Percentiles rank a stretch among this genome's conserved stretches.
These are phyloP conservation scores for Anagyrus pseudococci DNA, from an alignment of 2,888 invertebrate genomes.

Conservation along the genomic window DNA sequence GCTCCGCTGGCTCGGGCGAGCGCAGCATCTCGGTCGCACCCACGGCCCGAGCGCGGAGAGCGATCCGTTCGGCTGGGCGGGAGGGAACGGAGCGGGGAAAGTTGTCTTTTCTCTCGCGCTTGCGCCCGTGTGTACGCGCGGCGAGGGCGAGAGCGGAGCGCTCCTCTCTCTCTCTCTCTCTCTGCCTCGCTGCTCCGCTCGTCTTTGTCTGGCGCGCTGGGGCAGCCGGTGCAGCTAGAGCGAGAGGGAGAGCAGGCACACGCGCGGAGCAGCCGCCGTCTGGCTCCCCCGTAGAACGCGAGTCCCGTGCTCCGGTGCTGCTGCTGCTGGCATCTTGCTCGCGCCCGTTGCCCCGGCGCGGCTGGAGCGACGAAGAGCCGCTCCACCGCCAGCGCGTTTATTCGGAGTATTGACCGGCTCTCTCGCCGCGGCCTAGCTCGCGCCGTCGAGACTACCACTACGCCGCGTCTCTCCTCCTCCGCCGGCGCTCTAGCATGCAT, in stretches of 20 bases:
- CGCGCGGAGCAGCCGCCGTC: too few relatives aligned
- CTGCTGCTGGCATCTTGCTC: too few relatives aligned
- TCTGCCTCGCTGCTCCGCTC: not conserved
- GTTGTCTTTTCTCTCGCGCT: too few relatives aligned
- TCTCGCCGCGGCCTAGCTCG: not conserved
- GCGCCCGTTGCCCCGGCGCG: too few relatives aligned
- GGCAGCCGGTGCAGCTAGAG: not conserved
- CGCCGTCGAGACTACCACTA: not conserved
- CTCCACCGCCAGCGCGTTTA: slow-evolving; percentile 15
- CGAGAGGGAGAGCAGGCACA: slow-evolving; percentile 3
- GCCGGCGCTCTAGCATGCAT: not conserved
- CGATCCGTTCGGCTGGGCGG: not conserved
- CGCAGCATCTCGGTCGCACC: not conserved
- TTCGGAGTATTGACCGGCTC: slow-evolving; percentile 38
- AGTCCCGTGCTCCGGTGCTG: too few relatives aligned
- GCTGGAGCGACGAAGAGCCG: slow-evolving; percentile 10
- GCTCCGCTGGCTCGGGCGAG: not conserved
- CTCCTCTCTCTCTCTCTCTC: slow-evolving; percentile 4
- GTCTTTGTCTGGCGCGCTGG: not conserved
- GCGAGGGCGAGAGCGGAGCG: slow-evolving; percentile 1
- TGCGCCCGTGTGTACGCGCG: too few relatives aligned
- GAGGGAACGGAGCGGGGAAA: not conserved
- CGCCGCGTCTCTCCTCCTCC: not conserved
- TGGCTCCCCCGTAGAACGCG: too few relatives aligned
- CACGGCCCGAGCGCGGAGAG: not conserved